Evolutionary conservation across 2,888 invertebrate species (phyloP).

Genomic region (Mesorhabditis belari): DNA sequence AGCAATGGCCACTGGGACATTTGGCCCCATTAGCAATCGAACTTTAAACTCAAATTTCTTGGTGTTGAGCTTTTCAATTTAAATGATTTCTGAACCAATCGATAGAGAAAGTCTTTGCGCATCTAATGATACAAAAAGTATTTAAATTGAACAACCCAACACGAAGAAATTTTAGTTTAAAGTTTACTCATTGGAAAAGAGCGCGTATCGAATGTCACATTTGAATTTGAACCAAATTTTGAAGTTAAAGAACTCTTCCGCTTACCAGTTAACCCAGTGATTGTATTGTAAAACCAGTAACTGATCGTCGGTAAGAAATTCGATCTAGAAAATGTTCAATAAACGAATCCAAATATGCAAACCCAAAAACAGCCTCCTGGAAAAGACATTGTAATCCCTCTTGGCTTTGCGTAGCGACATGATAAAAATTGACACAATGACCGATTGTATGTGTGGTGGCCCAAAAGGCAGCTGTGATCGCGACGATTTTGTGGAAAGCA

Average conservation of each 20-base stretch:
- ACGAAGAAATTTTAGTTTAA: too few relatives aligned
- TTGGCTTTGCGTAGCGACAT: conserved; percentile 87
- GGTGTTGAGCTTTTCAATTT: too few relatives aligned
- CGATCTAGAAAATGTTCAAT: conserved; percentile 58
- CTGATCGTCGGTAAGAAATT: conserved; percentile 87
- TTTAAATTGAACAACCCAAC: too few relatives aligned
- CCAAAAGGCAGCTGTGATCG: conserved; percentile 86
- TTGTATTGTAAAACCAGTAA: conserved; percentile 88
- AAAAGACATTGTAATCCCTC: conserved; percentile 85
- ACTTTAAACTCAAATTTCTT: too few relatives aligned
- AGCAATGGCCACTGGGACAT: too few relatives aligned
- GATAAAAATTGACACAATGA: conserved; percentile 93
- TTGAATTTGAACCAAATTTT: too few relatives aligned
- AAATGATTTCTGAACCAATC: too few relatives aligned
- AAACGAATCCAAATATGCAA: neutral
- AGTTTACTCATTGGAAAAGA: too few relatives aligned
- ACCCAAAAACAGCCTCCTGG: conserved; percentile 76
- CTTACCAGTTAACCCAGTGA: conserved; percentile 66
- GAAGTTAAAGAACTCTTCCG: conserved; percentile 54
- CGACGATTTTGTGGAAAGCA: conserved; percentile 92
- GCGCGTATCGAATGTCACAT: too few relatives aligned
- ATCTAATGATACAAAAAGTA: too few relatives aligned
- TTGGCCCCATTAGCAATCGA: too few relatives aligned
- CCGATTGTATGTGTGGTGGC: conserved; percentile 84
- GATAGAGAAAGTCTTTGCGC: too few relatives aligned